Conservation (phyloP, 2,888 invertebrate genomes). For the Spodoptera picta region DNA sequence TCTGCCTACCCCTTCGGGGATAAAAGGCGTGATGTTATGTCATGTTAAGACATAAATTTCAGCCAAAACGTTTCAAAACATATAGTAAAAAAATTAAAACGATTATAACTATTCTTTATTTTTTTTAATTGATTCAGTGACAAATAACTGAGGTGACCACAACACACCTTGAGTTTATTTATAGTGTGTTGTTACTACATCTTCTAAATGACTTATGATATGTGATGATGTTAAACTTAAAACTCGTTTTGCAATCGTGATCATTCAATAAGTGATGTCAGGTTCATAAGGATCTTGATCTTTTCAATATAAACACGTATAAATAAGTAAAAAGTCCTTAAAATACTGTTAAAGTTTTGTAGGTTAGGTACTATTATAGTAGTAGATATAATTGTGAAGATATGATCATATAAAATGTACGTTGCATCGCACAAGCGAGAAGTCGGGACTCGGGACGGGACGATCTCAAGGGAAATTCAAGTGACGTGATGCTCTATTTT, state of each 20-base stretch:
- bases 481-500: too few species aligned
- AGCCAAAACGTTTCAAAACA: too few species aligned
- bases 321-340: slow-evolving; percentile 6
- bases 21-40: too few species aligned
- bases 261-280: slow-evolving; percentile 37
- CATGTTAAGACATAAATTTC: too few species aligned
- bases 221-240: slow-evolving; percentile 31
- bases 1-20: too few species aligned
- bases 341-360: neutral
- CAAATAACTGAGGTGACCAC: slow-evolving; percentile 46
- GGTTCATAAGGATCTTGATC: slow-evolving; percentile 19
- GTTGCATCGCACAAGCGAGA: too few species aligned
- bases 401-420: too few species aligned
- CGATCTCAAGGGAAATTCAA: too few species aligned
- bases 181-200: slow-evolving; percentile 15
- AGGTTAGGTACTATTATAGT: too few species aligned
- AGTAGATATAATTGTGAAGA: too few species aligned
- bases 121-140: slow-evolving; percentile 19
- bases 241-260: slow-evolving; percentile 43
- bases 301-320: slow-evolving; percentile 5
- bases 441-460: too few species aligned
- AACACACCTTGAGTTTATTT: slow-evolving; percentile 33
- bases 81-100: too few species aligned
- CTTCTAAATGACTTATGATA: slow-evolving; percentile 18
- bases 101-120: neutral